phyloP scores from a whole-genome alignment of 1,140 invertebrate species.

The Neomicropteryx cornuta region DNA sequence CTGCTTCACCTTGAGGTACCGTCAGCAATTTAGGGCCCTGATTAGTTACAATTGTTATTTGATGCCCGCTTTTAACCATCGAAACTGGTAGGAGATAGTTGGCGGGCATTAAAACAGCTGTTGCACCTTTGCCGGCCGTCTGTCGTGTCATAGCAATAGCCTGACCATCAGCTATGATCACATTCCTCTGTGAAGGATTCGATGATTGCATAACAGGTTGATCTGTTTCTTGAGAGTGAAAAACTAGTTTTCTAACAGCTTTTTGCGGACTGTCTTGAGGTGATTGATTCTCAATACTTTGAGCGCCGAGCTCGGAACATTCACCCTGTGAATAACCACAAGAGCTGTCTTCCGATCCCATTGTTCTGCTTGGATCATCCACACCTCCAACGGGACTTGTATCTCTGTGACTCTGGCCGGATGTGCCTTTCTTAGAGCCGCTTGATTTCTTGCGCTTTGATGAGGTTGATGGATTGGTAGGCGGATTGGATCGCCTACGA shows the following conservation, averaged over 20 bases:
- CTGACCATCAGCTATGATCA: constrained; percentile 44
- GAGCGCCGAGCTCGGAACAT: constrained; percentile 28
- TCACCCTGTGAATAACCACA: constrained; percentile 50
- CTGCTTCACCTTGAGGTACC: constrained; percentile 30
- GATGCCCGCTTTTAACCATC: constrained; percentile 55
- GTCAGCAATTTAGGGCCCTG: constrained; percentile 53
- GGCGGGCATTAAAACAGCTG: constrained; percentile 52
- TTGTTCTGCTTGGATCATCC: constrained; percentile 51
- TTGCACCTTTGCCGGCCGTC: constrained; percentile 36
- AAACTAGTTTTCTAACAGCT: constrained; percentile 32
- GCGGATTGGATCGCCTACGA: constrained; percentile 58
- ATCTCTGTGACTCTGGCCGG: constrained; percentile 31
- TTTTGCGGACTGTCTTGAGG: constrained; percentile 37
- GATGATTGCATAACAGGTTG: constrained; percentile 19
- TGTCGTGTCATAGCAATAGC: constrained; percentile 34
- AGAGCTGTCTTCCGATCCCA: constrained; percentile 60
- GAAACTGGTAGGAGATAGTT: constrained; percentile 59
- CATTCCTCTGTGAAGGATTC: constrained; percentile 32
- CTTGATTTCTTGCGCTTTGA: constrained; percentile 63
- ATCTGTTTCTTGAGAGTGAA: constrained; percentile 25
- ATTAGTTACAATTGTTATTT: constrained; percentile 56
- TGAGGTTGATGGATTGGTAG: constrained; percentile 55
- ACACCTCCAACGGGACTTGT: constrained; percentile 43
- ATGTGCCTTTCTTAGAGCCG: constrained; percentile 37
- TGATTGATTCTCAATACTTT: constrained; percentile 30